Evolutionary conservation across 2,888 invertebrate genomes (phyloP), one percentile per base, ranked within the genome.

Genomic region (Neelides folsomi): DNA sequence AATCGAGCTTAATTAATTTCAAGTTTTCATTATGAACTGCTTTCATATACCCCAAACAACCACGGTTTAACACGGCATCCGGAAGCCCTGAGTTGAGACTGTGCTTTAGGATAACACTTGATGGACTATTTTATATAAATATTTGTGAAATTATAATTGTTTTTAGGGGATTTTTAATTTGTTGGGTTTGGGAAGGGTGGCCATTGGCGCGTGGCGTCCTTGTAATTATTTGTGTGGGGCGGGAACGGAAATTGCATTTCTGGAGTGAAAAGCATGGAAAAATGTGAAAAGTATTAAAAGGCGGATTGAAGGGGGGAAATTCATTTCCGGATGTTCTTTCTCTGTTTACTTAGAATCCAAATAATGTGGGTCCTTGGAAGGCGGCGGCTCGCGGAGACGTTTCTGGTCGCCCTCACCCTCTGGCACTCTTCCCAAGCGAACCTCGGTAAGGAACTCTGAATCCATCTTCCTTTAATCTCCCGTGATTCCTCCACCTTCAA

Each of bases 401-500:
- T 56, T 42, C 53, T 58, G 51, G 51, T 54, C 52, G 51, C 52
- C 40, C 41, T 58, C 39, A 52, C 54, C 56, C 51, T 58, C 45
- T 58, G 58, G 56, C 58, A 58, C 42, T 52, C 56, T 37, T 56
- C 58, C 46, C 53, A 58, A 27, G 58, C 58, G 20, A 56, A 51
- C 43, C 44, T 56, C 15, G 58, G 58, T 58, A 56, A 58, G 58
- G 42, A 12, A 16, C 20, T 16, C n/a, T n/a, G n/a, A n/a, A n/a
- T n/a, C 16, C 15, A 9, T 16, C 16, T 4, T 10, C 16, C 6
- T 42, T 4, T 42, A 42, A 42, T 45, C 27, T 45, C 12, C 45
- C 45, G 34, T 19, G 34, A 45, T 19, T 45, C 10, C 42, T 41
- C 40, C 49, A 49, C 49, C 49, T 49, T 20, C 49, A 41, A 40